phyloP scores from a whole-genome alignment of 2,113 vertebrate species.

The Chaenocephalus aceratus region DNA sequence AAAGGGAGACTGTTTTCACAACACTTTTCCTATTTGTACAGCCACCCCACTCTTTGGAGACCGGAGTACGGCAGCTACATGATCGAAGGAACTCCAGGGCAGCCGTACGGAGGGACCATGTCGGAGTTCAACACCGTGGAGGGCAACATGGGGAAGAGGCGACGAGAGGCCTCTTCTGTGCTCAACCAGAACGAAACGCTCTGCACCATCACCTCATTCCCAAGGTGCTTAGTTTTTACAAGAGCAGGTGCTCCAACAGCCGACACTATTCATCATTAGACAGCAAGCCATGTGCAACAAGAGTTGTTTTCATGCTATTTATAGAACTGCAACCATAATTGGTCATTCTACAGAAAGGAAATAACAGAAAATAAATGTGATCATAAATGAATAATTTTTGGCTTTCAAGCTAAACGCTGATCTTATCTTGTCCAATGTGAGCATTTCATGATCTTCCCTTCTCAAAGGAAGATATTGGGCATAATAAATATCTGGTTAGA shows the following conservation, averaged over 20 bases:
- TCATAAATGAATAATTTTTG: neutral
- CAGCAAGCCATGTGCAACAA: neutral
- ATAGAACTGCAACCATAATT: neutral
- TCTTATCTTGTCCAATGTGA: neutral
- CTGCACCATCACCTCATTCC: conserved; percentile 94
- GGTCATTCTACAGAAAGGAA: neutral
- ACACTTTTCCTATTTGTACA: conserved; percentile 64
- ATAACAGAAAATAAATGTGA: neutral
- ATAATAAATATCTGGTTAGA: neutral
- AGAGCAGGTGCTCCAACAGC: neutral
- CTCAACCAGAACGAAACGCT: conserved; percentile 89
- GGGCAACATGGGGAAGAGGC: conserved; percentile 95
- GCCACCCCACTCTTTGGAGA: conserved; percentile 98
- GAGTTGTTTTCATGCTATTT: neutral
- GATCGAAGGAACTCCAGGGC: conserved; percentile 97
- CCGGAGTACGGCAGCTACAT: conserved; percentile 98
- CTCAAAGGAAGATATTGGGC: neutral
- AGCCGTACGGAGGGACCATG: conserved; percentile 97
- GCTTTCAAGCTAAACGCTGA: neutral
- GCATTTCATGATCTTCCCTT: neutral
- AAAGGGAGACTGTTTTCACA: neutral
- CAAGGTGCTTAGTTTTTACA: conserved; percentile 85
- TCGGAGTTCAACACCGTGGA: conserved; percentile 99
- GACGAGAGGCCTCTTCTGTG: conserved; percentile 91
- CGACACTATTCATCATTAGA: neutral